A percentile compares a stretch with the other conserved stretches of the same genome.
Evolutionary conservation across 2,888 invertebrate genomes (phyloP).

Genomic region (Parascotia fuliginaria): DNA sequence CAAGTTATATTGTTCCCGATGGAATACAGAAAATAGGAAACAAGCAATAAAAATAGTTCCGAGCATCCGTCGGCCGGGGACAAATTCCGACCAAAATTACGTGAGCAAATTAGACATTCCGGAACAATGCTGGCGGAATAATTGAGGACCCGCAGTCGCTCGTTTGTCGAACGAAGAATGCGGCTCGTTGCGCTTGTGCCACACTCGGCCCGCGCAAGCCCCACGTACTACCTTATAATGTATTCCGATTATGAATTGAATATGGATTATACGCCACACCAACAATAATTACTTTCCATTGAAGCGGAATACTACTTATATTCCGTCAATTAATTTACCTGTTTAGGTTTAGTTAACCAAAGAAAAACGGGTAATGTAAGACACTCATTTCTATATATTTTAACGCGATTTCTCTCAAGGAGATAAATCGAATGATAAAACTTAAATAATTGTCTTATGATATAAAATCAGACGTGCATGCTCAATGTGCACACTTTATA

Average conservation of each 20-base stretch:
- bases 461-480: too few species aligned
- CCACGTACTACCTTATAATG: constrained; percentile 30
- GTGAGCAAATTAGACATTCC: constrained; percentile 85
- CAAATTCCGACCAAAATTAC: constrained; percentile 82
- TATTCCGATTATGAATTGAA: constrained; percentile 47
- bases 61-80: constrained; percentile 74
- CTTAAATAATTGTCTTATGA: too few species aligned
- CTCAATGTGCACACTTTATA: too few species aligned
- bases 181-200: constrained; percentile 46
- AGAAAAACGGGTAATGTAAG: not conserved
- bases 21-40: constrained; percentile 80
- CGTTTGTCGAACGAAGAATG: constrained; percentile 64
- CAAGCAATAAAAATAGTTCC: constrained; percentile 84
- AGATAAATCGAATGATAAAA: too few species aligned
- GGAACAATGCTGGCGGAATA: constrained; percentile 76
- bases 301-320: constrained; percentile 30
- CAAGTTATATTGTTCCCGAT: constrained; percentile 78
- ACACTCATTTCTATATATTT: not conserved
- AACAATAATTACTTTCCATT: constrained; percentile 29
- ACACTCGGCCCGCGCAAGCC: constrained; percentile 34
- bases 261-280: constrained; percentile 35
- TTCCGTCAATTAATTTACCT: constrained; percentile 25
- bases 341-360: not conserved
- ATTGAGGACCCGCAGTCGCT: constrained; percentile 68
- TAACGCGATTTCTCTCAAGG: too few species aligned